Evolutionary conservation across 2,888 invertebrate genomes (phyloP).

Genomic region (Cenopis cana): DNA sequence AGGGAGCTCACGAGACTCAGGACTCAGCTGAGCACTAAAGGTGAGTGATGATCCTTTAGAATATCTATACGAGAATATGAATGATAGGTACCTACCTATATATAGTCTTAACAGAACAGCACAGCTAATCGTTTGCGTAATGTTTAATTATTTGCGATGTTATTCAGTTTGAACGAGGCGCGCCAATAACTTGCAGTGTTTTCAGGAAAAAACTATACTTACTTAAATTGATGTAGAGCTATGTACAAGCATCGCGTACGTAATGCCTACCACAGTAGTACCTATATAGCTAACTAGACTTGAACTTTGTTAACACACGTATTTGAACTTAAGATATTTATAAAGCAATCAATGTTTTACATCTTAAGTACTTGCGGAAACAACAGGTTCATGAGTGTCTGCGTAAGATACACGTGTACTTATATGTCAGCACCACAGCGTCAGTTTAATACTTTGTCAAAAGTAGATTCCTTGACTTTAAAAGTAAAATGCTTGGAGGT

Average conservation of each 20-base stretch:
- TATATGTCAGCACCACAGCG: neutral
- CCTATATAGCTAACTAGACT: too few species aligned
- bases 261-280: neutral
- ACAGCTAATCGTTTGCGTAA: neutral
- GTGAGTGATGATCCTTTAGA: constrained; percentile 53
- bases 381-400: neutral
- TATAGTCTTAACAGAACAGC: neutral
- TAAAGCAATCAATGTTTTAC: neutral
- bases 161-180: constrained; percentile 21
- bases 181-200: neutral
- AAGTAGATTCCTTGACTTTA: neutral
- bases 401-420: neutral
- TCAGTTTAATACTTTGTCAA: neutral
- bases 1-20: constrained; percentile 70
- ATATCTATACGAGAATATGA: neutral
- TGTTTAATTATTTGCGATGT: neutral
- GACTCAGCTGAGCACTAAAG: constrained; percentile 76
- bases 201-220: neutral
- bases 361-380: neutral
- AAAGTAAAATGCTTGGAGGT: neutral
- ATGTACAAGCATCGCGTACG: neutral
- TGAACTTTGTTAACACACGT: neutral
- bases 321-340: neutral
- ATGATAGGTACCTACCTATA: neutral
- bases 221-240: neutral